Evolutionary conservation across 2,113 vertebrate species (phyloP), one percentile per base, ranked within the genome.

Genomic region (Thamnophis sirtalis): DNA sequence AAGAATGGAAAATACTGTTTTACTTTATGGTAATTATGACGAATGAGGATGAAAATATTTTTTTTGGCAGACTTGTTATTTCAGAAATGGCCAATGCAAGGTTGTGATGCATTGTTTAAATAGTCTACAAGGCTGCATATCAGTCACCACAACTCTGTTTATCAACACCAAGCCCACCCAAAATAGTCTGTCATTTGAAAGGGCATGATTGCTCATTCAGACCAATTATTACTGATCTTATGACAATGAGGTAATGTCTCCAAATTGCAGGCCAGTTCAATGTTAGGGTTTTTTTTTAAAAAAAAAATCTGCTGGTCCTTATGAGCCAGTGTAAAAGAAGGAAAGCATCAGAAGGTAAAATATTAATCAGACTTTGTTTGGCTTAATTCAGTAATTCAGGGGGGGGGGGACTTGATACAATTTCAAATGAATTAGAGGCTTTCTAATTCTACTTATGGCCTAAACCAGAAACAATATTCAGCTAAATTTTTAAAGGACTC

Each of bases 191-290:
- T 93, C 91, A 94, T 90, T 93, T 48, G 88, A 94, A 94, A 90
- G 93, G 92, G 93, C 94, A 94, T 90, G 91, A 93, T 94, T 95
- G 92, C 91, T 38, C 94, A 95, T 54, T 56, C 95, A 91, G 94
- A 90, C 95, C 94, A 94, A 95, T 94, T 95, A 95, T 95, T 91
- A 84, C 95, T 94, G 89, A 95, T 94, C 95, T 95, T 91, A 93
- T 96, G 94, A 95, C 93, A 95, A 91, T 96, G 96, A 96, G 94
- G 95, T 97, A 96, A 96, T 93, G 95, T 96, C 94, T 96, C 94
- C 93, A 95, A 93, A 93, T 95, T 95, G 92, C 7, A 90, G 92
- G 94, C 95, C 96, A 95, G 92, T 95, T 94, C 96, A 96, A 95
- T 93, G 91, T 93, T 89, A 93, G 95, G 94, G 24, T 11, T n/a